Evolutionary conservation across 2,797 vertebrate genomes (phyloP), one percentile per base, ranked within the genome.

Genomic region (Lindbergichthys nudifrons): DNA sequence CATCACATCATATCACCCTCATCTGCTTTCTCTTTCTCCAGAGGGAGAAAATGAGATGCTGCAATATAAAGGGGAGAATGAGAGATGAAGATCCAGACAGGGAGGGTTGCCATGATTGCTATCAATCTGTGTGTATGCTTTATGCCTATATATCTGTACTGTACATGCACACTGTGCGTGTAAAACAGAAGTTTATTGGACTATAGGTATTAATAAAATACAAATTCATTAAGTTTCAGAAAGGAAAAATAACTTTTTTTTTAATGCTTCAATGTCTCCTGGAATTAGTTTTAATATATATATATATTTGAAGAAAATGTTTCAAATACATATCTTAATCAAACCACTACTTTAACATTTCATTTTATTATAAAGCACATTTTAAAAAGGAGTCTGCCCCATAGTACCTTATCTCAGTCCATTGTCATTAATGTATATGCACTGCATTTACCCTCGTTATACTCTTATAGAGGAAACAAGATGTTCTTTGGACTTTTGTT

Each of bases 11-110:
- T 21, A 65, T 79, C 70, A 73, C 19, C 60, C 71, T 73, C 70
- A 57, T 80, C 67, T 21, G 73, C 53, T 57, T 18, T 23, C 32
- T 63, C 11, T 48, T 61, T 60, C 65, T 68, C 16, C 62, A 42
- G 50, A 32, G 60, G 41, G 47, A 71, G 56, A 74, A 79, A 87
- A 83, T 79, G 43, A 77, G 65, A 79, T 84, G 65, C 59, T 11
- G 62, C 50, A 63, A 81, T 62, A 75, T 43, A 58, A 48, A 71
- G 52, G 42, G 53, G 8, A 58, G 51, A 69, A 73, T 52, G 26
- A 61, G 21, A 54, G 61, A 80, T 73, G 53, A 65, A 67, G 65
- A 82, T 46, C 26, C 32, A 15, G 32, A 71, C 63, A 75, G 76
- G 32, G n/a, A 69, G 50, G 4, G 5, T 15, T 65, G 57, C 50